Evolutionary conservation across 2,888 invertebrate genomes (phyloP), one percentile per base, ranked within the genome.

Genomic region (Gymnocheta viridis): DNA sequence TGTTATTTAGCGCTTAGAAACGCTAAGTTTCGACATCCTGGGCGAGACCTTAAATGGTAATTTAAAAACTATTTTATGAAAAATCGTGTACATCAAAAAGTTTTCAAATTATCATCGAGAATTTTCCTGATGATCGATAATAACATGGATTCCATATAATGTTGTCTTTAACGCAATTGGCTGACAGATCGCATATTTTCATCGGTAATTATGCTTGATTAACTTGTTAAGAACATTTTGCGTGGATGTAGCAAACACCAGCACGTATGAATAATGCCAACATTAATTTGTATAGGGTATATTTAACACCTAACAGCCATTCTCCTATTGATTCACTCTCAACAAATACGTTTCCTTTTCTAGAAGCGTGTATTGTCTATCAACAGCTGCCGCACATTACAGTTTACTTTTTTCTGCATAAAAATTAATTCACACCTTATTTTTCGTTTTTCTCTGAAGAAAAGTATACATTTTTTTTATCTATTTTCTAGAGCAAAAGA

Each of bases 341-440:
- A 12, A 22, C 1, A 12, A 19, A 10, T 44, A 49, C 22, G 0
- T 49, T 22, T 49, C 27, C 24, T 41, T 7, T 32, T 38, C 10
- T 14, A 38, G 10, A 12, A 17, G 10, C 60, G n/a, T 35, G 19
- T 7, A 4, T 1, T 22, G 22, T 60, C 22, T 19, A 7, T 58
- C 12, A 4, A n/a, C n/a, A 27, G 14, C 10, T 51, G 51, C 3
- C n/a, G 3, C 19, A 22, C 22, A 22, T 22, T 49, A 49, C 1
- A 49, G 49, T 22, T 6, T 10, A 17, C 2, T 4, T 19, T 67
- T 44, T 38, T 56, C 24, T 64, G 22, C 14, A 35, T 27, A 44
- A 5, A 44, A 49, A 64, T 62, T 70, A 70, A 76, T 82, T 76
- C 49, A 82, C 82, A 72, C 66, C 64, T 77, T 29, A 22, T 58